Evolutionary conservation across 2,113 vertebrate genomes (phyloP).

Genomic region (Nothocercus julius): DNA sequence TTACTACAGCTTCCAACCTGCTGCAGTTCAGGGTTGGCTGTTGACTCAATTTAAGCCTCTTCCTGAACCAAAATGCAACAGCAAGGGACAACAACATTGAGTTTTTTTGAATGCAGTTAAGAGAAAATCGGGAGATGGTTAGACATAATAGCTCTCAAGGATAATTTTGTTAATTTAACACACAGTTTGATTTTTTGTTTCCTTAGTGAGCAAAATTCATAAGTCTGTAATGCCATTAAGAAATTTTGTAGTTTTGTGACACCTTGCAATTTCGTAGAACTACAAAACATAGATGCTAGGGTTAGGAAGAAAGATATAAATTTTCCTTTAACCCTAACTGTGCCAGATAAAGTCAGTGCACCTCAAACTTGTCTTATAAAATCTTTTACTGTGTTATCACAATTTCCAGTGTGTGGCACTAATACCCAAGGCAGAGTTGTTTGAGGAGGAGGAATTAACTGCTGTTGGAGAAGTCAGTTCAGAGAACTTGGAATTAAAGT

Average conservation of each 20-base stretch:
- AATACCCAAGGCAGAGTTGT: conserved; percentile 32
- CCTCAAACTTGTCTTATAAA: not conserved
- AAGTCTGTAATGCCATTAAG: not conserved
- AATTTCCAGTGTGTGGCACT: conserved; percentile 63
- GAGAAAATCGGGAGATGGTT: not conserved
- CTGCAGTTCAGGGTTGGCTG: not conserved
- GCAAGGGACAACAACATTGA: not conserved
- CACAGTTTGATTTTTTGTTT: not conserved
- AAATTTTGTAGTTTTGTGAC: not conserved
- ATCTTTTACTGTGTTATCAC: not conserved
- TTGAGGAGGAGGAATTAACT: conserved; percentile 2
- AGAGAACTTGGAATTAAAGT: not conserved
- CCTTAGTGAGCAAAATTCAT: not conserved
- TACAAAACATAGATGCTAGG: not conserved
- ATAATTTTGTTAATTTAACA: not conserved
- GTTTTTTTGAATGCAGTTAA: not conserved
- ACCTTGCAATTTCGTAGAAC: not conserved
- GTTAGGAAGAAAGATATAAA: not conserved
- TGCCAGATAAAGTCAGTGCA: not conserved
- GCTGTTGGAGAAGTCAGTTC: not conserved
- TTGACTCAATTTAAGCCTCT: not conserved
- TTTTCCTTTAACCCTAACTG: not conserved
- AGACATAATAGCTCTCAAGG: not conserved
- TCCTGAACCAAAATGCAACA: not conserved
- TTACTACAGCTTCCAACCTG: not conserved